Percentiles rank a stretch among this genome's conserved stretches.
Conservation (phyloP, 2,888 invertebrate species). For the Saturnia japonica region DNA sequence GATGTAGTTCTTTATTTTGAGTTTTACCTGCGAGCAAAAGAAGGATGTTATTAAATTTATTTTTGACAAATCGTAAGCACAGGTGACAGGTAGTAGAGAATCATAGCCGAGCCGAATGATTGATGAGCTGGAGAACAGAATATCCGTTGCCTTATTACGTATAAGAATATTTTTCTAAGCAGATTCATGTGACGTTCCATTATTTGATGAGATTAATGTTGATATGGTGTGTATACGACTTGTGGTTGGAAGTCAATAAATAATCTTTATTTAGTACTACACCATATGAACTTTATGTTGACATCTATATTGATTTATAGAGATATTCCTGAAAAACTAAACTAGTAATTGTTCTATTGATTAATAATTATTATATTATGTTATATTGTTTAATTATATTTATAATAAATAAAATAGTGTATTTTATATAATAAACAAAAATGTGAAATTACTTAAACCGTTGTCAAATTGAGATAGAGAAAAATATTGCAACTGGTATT, state of each 20-base stretch:
- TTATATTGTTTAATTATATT: not conserved
- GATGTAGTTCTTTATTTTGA: not conserved
- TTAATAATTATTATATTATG: not conserved
- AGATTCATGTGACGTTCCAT: constrained; percentile 67
- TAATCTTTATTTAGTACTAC: constrained; percentile 14
- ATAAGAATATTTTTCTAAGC: constrained; percentile 62
- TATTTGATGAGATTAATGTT: constrained; percentile 75
- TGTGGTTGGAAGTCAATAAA: constrained; percentile 21
- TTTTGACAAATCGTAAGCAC: constrained; percentile 16
- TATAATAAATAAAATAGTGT: not conserved
- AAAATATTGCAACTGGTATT: too few relatives aligned
- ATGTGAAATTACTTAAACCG: too few relatives aligned
- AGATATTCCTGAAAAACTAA: not conserved
- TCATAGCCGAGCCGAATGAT: constrained; percentile 59
- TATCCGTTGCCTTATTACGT: constrained; percentile 75
- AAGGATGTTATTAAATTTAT: constrained; percentile 18
- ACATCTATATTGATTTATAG: not conserved
- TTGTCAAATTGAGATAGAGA: too few relatives aligned
- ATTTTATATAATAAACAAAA: too few relatives aligned
- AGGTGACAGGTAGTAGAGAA: constrained; percentile 21
- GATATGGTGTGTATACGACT: constrained; percentile 35
- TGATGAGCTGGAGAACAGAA: constrained; percentile 59
- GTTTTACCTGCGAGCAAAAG: constrained; percentile 18
- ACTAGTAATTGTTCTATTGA: not conserved
- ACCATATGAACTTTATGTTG: not conserved